Base-by-base conservation (phyloP, 1,140 invertebrate species). In the Cephus cinctus region DNA sequence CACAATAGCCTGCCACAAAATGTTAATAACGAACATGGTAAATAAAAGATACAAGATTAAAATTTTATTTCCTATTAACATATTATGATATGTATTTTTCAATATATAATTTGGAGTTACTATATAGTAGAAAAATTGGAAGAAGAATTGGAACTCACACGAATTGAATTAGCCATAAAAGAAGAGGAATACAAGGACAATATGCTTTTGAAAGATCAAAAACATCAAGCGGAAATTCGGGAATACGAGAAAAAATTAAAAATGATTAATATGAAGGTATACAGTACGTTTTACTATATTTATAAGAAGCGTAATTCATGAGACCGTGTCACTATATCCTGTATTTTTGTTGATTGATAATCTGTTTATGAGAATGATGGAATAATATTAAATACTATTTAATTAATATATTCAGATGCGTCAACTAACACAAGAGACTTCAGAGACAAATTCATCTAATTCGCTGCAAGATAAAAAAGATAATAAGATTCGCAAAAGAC, bases 41-140 rank as follows among this genome's bases (percentile, higher is more conserved):
- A 34, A 14, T 25, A 19, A 30, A 31, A 19, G 16, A 5, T 18
- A 16, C 14, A 19, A 49, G 43, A 49, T 2, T 22, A 38, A 15
- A 4, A 15, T 2, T 38, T 2, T 11, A 22, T 36, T n/a, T 23
- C 21, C 0, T 38, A 16, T 11, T 5, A 22, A 16, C 9, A 22
- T 16, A 16, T 1, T 35, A 22, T 8, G 18, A 18, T 16, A 36
- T 21, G n/a, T n/a, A n/a, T n/a, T n/a, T 14, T 19, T 22, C 14
- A 8, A 2, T 34, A 34, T 15, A 35, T 15, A 25, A n/a, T n/a
- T n/a, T n/a, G n/a, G n/a, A n/a, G n/a, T 18, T 9, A 12, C 2
- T 32, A 16, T 42, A 3, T 12, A 66, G 64, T 57, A 8, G n/a
- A n/a, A 2, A 48, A 15, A 25, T 39, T 66, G 4, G 43, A 61